Evolutionary conservation across 2,888 invertebrate genomes (phyloP).

Genomic region (Dolomedes plantarius): DNA sequence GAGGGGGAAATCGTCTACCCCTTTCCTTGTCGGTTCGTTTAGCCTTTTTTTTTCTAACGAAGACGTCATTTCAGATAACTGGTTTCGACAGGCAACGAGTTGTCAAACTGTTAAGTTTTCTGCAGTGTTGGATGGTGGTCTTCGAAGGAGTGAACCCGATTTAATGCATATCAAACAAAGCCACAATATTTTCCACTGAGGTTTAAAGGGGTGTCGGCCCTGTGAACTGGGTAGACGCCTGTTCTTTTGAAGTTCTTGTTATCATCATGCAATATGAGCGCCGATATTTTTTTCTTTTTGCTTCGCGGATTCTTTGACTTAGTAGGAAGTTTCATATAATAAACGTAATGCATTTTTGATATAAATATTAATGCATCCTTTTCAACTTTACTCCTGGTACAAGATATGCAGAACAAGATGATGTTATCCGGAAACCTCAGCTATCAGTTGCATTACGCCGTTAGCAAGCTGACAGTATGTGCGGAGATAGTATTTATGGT

Average conservation of each 20-base stretch:
- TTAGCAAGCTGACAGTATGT: too few relatives aligned
- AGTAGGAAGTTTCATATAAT: too few relatives aligned
- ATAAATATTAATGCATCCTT: too few relatives aligned
- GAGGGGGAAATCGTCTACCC: constrained; percentile 10
- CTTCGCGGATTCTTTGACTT: too few relatives aligned
- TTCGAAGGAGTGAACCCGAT: background rate
- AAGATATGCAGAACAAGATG: too few relatives aligned
- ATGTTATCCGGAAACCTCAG: too few relatives aligned
- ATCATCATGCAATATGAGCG: background rate
- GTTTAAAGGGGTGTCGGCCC: background rate
- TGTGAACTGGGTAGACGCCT: background rate
- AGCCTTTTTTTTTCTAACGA: background rate
- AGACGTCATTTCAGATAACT: constrained; percentile 33
- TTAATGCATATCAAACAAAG: constrained; percentile 12
- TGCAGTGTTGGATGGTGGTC: constrained; percentile 11
- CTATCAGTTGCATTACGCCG: too few relatives aligned
- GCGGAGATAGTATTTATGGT: too few relatives aligned
- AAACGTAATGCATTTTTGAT: too few relatives aligned
- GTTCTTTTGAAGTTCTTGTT: background rate
- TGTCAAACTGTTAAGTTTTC: constrained; percentile 14
- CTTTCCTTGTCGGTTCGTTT: constrained; percentile 2
- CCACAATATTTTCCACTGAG: background rate
- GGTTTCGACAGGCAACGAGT: constrained; percentile 44
- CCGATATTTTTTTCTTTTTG: too few relatives aligned
- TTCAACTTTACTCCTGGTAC: too few relatives aligned